Evolutionary conservation across 2,113 vertebrate genomes (phyloP).

Genomic region (Lampris megalopsis): DNA sequence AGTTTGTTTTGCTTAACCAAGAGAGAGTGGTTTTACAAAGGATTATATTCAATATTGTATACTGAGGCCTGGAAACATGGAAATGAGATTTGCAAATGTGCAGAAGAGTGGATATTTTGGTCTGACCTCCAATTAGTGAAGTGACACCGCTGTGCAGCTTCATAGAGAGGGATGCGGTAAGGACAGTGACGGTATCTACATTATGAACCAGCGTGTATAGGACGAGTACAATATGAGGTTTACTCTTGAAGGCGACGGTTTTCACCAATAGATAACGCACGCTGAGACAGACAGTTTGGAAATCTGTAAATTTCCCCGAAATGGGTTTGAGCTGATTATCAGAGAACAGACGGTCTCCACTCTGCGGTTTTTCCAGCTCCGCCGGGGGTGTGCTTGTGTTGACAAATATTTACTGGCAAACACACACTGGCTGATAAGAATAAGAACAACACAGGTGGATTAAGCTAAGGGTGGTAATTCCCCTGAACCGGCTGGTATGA

Average conservation of each 20-base stretch:
- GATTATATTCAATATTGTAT: no score
- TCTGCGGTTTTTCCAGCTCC: neutral
- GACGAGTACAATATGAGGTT: no score
- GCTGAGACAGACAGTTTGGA: no score
- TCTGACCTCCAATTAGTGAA: constrained; percentile 1
- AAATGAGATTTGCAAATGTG: no score
- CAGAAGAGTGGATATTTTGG: neutral
- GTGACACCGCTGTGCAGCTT: constrained; percentile 1
- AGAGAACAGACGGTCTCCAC: neutral
- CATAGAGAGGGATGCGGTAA: neutral
- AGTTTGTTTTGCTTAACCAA: no score
- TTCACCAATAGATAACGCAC: no score
- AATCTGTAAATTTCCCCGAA: no score
- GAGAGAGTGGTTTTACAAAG: no score
- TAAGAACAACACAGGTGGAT: neutral
- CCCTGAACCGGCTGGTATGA: neutral
- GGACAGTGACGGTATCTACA: neutral
- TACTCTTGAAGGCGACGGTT: no score
- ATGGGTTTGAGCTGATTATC: no score
- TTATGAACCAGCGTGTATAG: neutral
- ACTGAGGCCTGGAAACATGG: no score
- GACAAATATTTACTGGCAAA: neutral
- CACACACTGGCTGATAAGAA: neutral
- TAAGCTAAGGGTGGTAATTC: neutral
- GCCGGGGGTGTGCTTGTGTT: neutral